Evolutionary conservation across 2,113 vertebrate genomes (phyloP).

Genomic region (Oreochromis tanganicae): DNA sequence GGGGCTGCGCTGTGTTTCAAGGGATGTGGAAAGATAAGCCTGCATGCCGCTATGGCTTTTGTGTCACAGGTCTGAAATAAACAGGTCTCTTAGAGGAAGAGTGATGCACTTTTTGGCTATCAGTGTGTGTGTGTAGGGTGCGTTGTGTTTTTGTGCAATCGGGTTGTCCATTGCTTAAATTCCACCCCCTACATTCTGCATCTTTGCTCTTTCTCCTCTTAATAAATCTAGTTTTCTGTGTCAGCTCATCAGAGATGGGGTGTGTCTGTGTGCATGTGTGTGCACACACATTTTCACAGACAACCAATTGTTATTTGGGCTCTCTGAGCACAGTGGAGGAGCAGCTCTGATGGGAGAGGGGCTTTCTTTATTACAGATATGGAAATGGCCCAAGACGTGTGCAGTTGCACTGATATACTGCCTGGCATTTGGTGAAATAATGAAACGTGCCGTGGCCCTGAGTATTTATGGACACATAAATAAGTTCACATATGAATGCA

Average conservation of each 20-base stretch:
- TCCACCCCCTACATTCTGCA: slow-evolving; percentile 4
- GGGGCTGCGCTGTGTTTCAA: slow-evolving; percentile 52
- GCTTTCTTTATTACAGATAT: slow-evolving; percentile 57
- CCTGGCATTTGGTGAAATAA: slow-evolving; percentile 58
- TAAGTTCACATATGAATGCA: not conserved
- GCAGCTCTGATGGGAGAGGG: slow-evolving; percentile 32
- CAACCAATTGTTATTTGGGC: slow-evolving; percentile 22
- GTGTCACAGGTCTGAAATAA: slow-evolving; percentile 65
- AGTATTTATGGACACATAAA: slow-evolving; percentile 15
- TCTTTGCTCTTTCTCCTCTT: slow-evolving; percentile 13
- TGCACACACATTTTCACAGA: not conserved
- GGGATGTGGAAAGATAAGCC: slow-evolving; percentile 53
- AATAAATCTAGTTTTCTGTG: slow-evolving; percentile 58
- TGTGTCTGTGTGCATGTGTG: not conserved
- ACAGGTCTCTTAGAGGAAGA: slow-evolving; percentile 50
- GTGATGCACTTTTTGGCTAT: slow-evolving; percentile 26
- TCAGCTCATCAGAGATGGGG: slow-evolving; percentile 53
- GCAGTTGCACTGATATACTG: slow-evolving; percentile 51
- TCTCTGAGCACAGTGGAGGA: slow-evolving; percentile 1
- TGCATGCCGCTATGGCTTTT: slow-evolving; percentile 31
- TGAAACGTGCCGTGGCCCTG: slow-evolving; percentile 35
- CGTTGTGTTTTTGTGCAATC: not conserved
- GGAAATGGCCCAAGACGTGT: slow-evolving; percentile 43
- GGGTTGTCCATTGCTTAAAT: slow-evolving; percentile 13
- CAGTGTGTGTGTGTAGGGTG: not conserved